Evolutionary conservation across 2,888 invertebrate species (phyloP).

Genomic region (Cataglyphis cursor): DNA sequence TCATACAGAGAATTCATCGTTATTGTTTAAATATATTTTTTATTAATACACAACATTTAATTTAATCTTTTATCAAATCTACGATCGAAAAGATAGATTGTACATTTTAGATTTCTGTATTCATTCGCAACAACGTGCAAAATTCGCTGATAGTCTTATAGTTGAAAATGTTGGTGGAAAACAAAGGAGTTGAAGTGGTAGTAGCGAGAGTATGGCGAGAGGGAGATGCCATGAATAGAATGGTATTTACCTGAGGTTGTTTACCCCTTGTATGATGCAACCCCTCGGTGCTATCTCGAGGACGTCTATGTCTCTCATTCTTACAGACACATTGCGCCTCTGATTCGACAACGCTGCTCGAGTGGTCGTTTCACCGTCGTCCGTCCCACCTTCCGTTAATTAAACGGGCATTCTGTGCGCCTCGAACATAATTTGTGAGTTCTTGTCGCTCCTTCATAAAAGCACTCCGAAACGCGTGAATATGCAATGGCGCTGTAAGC

Average conservation of each 20-base stretch:
- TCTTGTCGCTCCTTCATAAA: conserved; percentile 33
- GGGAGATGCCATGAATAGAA: conserved; percentile 29
- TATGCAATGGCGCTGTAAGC: conserved; percentile 51
- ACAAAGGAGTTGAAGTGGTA: conserved; percentile 43
- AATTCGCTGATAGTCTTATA: conserved; percentile 26
- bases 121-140: conserved; percentile 18
- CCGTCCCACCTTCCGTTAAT: conserved; percentile 45
- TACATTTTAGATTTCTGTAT: background rate
- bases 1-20: too few relatives aligned
- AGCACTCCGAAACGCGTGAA: conserved; percentile 41
- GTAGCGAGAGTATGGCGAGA: background rate
- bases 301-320: conserved; percentile 25
- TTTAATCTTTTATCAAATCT: background rate
- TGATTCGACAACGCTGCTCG: conserved; percentile 52
- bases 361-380: conserved; percentile 44
- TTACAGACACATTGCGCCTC: conserved; percentile 29
- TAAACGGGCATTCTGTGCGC: conserved; percentile 49
- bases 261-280: conserved; percentile 40
- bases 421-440: conserved; percentile 51
- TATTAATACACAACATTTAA: background rate
- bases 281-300: conserved; percentile 27
- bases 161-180: conserved; percentile 15
- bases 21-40: background rate
- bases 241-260: conserved; percentile 49
- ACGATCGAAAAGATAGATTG: background rate